These are phyloP conservation scores for Hesperophylax magnus DNA, from an alignment of 1,140 invertebrate species.

Conservation along the genomic window DNA sequence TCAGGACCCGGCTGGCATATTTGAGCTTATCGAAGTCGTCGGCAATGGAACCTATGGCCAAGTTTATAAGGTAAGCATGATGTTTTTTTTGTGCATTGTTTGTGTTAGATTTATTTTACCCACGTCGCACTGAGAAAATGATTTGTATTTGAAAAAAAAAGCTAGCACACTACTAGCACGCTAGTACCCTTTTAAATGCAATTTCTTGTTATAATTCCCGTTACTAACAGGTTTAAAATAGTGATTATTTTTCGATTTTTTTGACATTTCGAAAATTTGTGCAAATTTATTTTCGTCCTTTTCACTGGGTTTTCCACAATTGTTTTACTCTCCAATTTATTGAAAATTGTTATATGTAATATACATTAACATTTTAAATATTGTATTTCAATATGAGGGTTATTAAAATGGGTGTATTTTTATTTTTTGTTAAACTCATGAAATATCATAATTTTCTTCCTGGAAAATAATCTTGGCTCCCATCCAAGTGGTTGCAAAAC, in stretches of 20 bases:
- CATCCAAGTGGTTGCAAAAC: conserved; percentile 47
- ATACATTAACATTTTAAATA: too few species aligned
- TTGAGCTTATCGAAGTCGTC: conserved; percentile 99
- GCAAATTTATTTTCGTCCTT: conserved; percentile 1
- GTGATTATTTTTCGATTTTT: neutral
- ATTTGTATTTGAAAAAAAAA: conserved; percentile 15
- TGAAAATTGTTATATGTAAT: too few species aligned
- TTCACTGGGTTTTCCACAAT: neutral
- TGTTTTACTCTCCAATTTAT: too few species aligned
- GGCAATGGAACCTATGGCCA: conserved; percentile 99
- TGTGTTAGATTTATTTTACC: conserved; percentile 29
- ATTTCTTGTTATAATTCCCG: neutral
- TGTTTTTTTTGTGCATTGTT: conserved; percentile 29
- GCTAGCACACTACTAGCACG: neutral
- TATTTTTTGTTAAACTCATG: neutral
- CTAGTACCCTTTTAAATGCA: neutral
- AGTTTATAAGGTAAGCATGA: conserved; percentile 94
- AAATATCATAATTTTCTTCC: neutral
- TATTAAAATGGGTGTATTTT: neutral
- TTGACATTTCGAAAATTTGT: conserved; percentile 10
- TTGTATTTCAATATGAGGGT: too few species aligned
- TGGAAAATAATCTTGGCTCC: conserved; percentile 3
- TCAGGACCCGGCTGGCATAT: conserved; percentile 99
- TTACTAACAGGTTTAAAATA: neutral
- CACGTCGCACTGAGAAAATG: conserved; percentile 22